Evolutionary conservation across 1,140 invertebrate genomes (phyloP), one percentile per base, ranked within the genome.

Genomic region (Drosophila albomicans): DNA sequence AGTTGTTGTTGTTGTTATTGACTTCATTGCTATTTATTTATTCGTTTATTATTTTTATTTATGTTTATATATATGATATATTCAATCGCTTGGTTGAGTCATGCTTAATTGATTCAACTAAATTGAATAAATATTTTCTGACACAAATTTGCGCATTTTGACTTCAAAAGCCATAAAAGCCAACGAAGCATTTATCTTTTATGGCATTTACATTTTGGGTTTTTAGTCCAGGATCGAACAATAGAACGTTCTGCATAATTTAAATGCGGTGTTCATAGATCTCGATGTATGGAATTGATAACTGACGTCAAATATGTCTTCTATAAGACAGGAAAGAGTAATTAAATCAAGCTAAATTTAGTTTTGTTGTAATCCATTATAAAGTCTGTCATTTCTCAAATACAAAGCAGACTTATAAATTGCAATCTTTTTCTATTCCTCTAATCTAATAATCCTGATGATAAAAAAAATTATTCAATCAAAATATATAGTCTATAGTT

Each of bases 41-140:
- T 63, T 58, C 32, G 28, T 62, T 56, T 74, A 49, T 71, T 51
- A 48, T 51, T 30, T 38, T 46, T 45, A 46, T 63, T 65, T 54
- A 11, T 45, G 28, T 58, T 65, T 54, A 11, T 10, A 72, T 66
- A 61, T 51, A 75, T 63, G n/a, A 75, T 63, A 59, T 46, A 2
- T 49, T 30, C 45, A 16, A 65, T 54, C 30, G 28, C 13, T 20
- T 86, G 28, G 16, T 28, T 86, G 82, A 86, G 68, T 86, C 82
- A 86, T 38, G 35, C 41, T 41, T 70, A 63, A 73, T 76, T 67
- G 16, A 69, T 76, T 82, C 70, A 75, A 32, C 63, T 15, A 66
- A 45, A 59, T 13, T 7, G 46, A 48, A 67, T 32, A 62, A 63
- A 16, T 45, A 49, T 41, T 35, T 69, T 51, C 38, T 38, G 56